Evolutionary conservation across 2,113 vertebrate genomes (phyloP).

Genomic region (Setophaga coronata): DNA sequence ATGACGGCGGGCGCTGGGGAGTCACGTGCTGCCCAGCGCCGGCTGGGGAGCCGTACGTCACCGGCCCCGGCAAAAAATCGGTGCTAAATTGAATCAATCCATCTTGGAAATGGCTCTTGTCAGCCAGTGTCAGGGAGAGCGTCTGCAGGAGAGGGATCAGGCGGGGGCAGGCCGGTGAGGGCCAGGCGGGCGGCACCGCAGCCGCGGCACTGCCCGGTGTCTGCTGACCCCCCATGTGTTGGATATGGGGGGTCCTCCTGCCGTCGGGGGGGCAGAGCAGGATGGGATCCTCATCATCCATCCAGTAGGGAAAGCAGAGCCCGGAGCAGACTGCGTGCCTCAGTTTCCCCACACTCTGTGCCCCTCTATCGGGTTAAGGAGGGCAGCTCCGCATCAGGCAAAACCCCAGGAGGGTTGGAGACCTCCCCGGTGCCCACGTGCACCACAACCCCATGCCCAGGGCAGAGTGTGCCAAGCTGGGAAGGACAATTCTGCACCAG

Average conservation of each 20-base stretch:
- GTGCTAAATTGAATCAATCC: conserved; percentile 90
- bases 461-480: neutral
- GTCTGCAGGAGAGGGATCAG: conserved; percentile 76
- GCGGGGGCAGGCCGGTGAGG: conserved; percentile 54
- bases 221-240: neutral
- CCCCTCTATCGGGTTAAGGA: neutral
- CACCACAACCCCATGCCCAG: neutral
- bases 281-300: neutral
- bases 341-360: neutral
- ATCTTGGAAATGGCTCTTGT: conserved; percentile 88
- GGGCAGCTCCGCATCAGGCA: neutral
- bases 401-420: neutral
- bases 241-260: neutral
- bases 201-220: neutral
- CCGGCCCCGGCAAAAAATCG: conserved; percentile 76
- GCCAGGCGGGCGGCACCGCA: conserved; percentile 20
- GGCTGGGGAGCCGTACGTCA: conserved; percentile 76
- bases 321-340: neutral
- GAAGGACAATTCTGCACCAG: neutral
- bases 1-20: conserved; percentile 67
- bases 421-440: rapidly evolving
- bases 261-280: neutral
- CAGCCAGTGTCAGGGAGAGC: conserved; percentile 79
- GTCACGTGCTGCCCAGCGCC: conserved; percentile 62
- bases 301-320: neutral